These are phyloP conservation scores for Axis porcinus DNA, from an alignment of 2,113 vertebrate species.

Conservation along the genomic window DNA sequence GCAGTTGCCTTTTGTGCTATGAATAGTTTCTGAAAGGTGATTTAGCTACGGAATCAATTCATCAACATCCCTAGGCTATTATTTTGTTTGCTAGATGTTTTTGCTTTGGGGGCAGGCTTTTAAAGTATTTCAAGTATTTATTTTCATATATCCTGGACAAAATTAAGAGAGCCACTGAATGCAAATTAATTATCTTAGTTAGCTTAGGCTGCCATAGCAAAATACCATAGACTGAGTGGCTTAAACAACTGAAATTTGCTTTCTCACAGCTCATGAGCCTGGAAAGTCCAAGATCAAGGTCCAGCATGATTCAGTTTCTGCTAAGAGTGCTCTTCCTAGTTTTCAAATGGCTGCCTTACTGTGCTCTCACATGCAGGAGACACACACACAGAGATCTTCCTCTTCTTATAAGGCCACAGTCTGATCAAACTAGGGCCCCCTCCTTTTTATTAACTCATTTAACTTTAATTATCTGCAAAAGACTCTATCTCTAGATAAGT, in stretches of 20 bases:
- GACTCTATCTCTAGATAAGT: background rate
- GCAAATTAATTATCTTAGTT: background rate
- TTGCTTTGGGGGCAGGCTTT: slow-evolving; percentile 41
- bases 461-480: background rate
- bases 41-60: background rate
- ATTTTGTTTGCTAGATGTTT: slow-evolving; percentile 56
- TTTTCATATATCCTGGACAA: slow-evolving; percentile 51
- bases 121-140: slow-evolving; percentile 64
- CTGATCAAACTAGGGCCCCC: background rate
- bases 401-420: background rate
- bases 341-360: background rate
- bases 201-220: background rate
- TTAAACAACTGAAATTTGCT: slow-evolving; percentile 11
- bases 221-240: background rate
- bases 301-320: background rate
- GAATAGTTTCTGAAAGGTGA: background rate
- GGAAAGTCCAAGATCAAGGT: background rate
- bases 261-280: background rate
- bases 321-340: background rate
- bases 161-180: background rate
- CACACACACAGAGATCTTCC: background rate
- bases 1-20: background rate
- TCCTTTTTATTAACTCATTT: background rate
- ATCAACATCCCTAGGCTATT: background rate
- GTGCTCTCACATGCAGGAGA: background rate